Evolutionary conservation across 2,113 vertebrate genomes (phyloP), one percentile per base, ranked within the genome.

Genomic region (Odocoileus hemionus): DNA sequence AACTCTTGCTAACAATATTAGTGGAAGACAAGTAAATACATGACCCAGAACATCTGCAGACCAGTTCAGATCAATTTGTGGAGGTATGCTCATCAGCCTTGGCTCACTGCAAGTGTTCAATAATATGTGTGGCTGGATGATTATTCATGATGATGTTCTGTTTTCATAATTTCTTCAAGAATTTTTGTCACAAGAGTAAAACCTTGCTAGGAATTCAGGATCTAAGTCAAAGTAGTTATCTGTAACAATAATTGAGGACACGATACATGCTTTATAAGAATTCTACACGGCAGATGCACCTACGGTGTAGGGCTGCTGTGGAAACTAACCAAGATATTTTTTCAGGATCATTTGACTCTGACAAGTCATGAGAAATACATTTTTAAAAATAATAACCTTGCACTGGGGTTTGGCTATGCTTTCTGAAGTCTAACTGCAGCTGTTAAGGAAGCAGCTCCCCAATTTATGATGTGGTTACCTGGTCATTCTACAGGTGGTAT

Each of bases 181-280:
- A 92, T 61, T 90, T 92, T 60, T 96, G 52, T 33, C 45, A 85
- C 33, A 91, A 80, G 45, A 91, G 33, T 88, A 82, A 91, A 95
- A 85, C 21, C 16, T 86, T 86, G 19, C 36, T 26, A 89, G 82
- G 67, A 93, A 85, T 54, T 91, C 95, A 94, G 64, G 47, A 50
- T 16, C 21, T 89, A 36, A 60, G 30, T 21, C 84, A 61, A 84
- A 19, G 30, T 54, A 28, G 39, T 55, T 76, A 89, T 36, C 47
- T 87, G 47, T 78, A 79, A 85, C 43, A 50, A 17, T 91, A 84
- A 76, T 0, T 47, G 70, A 50, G 47, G 15, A 94, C 4, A 52
- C 14, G 50, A 54, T 78, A 14, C 17, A 50, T 55, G 1, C 64
- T 91, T 57, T 86, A 4, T 52, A 76, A 78, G 86, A 95, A 47